Base-by-base conservation (phyloP, 2,888 invertebrate species). In the Palloptera scutellata region DNA sequence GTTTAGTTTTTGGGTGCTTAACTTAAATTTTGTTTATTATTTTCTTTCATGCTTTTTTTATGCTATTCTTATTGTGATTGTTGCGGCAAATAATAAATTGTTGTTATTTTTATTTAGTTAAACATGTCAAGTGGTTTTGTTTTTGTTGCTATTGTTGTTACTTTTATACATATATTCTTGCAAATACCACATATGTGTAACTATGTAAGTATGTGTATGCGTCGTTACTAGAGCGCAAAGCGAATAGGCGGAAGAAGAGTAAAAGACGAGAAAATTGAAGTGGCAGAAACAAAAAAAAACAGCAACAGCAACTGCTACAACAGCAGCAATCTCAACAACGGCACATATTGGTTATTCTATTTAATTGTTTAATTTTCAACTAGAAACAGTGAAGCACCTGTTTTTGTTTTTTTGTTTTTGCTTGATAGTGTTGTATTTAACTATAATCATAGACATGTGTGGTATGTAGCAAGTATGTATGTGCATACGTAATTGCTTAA, bases 201-300 rank as follows among this genome's bases (percentile, higher is more conserved):
- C n/a, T 11, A 1, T 40, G 41, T 15, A 57, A 30, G 40, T 53
- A 48, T 48, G 12, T 40, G 42, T 13, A 59, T 43, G 17, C 45
- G 42, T 17, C 40, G 55, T 66, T 66, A 61, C 30, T 66, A 66
- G 67, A 58, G 67, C 67, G 67, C 51, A 67, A 61, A 54, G 20
- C 12, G 57, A n/a, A 48, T n/a, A n/a, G 41, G 48, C 12, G 20
- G 48, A 19, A 45, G 19, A 19, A 48, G 40, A 48, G n/a, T 12
- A 20, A 19, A 60, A 48, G n/a, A 60, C 30, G 30, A 19, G 1
- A 11, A 53, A 53, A 53, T 53, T n/a, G 19, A 53, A 19, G 19
- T 15, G 15, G 15, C 48, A 48, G 15, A 5, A 17, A n/a, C 53
- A 53, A 53, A 53, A 17, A 19, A n/a, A 53, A n/a, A 48, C 13